phyloP scores from a whole-genome alignment of 2,888 invertebrate genomes.

The Sepiola atlantica region DNA sequence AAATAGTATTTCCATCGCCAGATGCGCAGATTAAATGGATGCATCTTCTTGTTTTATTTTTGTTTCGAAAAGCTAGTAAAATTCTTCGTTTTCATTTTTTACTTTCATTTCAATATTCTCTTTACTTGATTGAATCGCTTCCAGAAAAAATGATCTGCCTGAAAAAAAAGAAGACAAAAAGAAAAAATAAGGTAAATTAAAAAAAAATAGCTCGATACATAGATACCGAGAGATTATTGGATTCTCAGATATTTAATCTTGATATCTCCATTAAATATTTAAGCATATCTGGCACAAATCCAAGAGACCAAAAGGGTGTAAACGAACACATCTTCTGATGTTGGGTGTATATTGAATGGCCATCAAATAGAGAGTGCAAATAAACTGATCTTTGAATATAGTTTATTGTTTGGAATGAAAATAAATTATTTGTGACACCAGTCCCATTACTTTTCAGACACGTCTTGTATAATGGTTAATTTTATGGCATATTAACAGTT shows the following conservation, averaged over 20 bases:
- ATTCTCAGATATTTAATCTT: slow-evolving; percentile 1
- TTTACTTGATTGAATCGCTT: background rate
- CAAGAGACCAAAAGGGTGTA: too few relatives aligned
- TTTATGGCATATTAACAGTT: too few relatives aligned
- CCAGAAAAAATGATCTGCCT: background rate
- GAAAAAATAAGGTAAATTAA: background rate
- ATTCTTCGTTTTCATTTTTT: background rate
- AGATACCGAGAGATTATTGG: background rate
- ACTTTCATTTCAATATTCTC: background rate
- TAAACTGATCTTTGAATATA: too few relatives aligned
- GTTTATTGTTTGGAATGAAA: too few relatives aligned
- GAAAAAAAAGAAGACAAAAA: background rate
- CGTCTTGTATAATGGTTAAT: too few relatives aligned
- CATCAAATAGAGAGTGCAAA: background rate
- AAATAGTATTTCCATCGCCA: too few relatives aligned
- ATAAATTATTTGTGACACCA: too few relatives aligned
- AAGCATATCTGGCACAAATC: background rate
- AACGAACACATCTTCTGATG: too few relatives aligned
- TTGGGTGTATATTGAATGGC: too few relatives aligned
- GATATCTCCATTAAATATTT: background rate
- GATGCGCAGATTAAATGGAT: too few relatives aligned
- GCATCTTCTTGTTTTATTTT: background rate
- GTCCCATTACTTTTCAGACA: too few relatives aligned
- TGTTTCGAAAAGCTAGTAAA: background rate
- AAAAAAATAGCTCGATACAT: background rate